Conservation (phyloP, 2,888 invertebrate genomes). For the Stenolophus ochropezus region DNA sequence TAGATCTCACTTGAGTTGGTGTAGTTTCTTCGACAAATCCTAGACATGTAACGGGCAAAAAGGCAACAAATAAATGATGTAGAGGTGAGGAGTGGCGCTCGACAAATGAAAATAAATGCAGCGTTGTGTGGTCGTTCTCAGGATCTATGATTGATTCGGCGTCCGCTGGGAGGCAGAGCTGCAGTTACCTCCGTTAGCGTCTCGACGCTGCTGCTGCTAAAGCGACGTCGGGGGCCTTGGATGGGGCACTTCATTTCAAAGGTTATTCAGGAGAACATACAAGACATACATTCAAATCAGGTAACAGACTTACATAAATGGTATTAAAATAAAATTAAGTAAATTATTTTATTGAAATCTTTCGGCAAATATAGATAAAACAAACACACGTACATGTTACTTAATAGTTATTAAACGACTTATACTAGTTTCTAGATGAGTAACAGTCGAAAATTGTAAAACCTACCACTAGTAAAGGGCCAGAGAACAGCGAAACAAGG, state of each 20-base stretch:
- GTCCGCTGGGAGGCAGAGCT: slow-evolving; percentile 16
- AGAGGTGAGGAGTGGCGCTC: not conserved
- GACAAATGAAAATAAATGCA: slow-evolving; percentile 53
- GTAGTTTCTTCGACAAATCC: not conserved
- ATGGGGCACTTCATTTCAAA: no score
- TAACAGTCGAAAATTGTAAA: no score
- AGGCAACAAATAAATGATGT: slow-evolving; percentile 33
- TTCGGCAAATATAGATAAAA: no score
- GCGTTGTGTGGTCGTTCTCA: slow-evolving; percentile 36
- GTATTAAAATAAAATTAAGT: no score
- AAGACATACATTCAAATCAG: no score
- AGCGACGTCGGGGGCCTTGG: not conserved
- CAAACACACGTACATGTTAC: no score
- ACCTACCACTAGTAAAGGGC: no score
- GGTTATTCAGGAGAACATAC: not conserved
- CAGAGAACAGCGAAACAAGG: no score
- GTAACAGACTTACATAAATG: no score
- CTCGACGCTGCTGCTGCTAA: not conserved
- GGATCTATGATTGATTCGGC: slow-evolving; percentile 48
- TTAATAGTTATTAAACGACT: no score
- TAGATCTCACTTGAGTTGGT: not conserved
- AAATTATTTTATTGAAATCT: no score
- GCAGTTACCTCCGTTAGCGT: not conserved
- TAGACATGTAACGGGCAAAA: not conserved
- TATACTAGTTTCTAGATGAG: no score